Evolutionary conservation across 2,797 vertebrate genomes (phyloP).

Genomic region (Eulemur albifrons): DNA sequence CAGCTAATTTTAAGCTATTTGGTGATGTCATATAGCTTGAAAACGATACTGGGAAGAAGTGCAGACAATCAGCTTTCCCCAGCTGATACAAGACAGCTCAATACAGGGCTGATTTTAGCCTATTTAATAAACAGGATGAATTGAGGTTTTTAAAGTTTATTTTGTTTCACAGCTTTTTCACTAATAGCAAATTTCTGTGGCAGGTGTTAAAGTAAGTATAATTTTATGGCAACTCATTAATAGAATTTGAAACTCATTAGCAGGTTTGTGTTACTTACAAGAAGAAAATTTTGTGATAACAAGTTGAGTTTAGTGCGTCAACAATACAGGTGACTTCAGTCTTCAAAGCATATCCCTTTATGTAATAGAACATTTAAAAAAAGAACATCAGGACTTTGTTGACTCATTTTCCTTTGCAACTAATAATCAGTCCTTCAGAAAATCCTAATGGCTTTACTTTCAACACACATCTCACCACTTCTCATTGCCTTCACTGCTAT

Average conservation of each 20-base stretch:
- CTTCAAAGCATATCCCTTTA: not conserved
- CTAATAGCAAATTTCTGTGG: slow-evolving; percentile 56
- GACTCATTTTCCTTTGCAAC: not conserved
- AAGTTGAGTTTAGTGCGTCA: slow-evolving; percentile 11
- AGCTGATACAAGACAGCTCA: not conserved
- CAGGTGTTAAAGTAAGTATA: slow-evolving; percentile 65
- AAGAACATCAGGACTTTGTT: not conserved
- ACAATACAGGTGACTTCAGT: not conserved
- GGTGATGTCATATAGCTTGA: not conserved
- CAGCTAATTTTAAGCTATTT: not conserved
- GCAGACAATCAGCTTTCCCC: rapidly evolving
- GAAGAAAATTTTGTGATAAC: slow-evolving; percentile 43
- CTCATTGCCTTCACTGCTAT: not conserved
- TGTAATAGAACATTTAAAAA: not conserved
- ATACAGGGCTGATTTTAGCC: not conserved
- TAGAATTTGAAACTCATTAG: slow-evolving; percentile 67
- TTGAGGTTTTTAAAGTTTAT: slow-evolving; percentile 8
- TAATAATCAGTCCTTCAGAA: not conserved
- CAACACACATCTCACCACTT: not conserved
- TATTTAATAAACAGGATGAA: not conserved
- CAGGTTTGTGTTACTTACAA: slow-evolving; percentile 46
- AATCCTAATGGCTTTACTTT: not conserved
- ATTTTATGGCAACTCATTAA: slow-evolving; percentile 46
- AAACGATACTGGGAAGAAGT: not conserved
- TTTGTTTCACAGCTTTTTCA: slow-evolving; percentile 64